Evolutionary conservation across 1,140 invertebrate species (phyloP).

Genomic region (Arctopsyche grandis): DNA sequence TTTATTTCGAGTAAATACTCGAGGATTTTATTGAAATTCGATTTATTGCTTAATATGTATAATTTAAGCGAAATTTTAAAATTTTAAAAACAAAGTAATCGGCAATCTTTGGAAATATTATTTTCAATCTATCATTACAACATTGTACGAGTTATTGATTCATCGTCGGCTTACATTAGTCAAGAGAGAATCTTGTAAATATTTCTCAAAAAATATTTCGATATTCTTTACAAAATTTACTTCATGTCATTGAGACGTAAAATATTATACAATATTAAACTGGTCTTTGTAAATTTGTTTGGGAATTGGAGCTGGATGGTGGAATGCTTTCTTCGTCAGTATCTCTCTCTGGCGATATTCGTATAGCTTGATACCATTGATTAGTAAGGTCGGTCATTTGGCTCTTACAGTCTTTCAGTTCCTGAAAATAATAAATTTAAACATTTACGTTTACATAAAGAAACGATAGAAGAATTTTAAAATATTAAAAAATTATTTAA

Average conservation of each 20-base stretch:
- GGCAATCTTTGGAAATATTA: too few species aligned
- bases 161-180: too few species aligned
- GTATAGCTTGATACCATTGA: constrained; percentile 95
- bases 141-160: too few species aligned
- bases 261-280: constrained; percentile 19
- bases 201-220: too few species aligned
- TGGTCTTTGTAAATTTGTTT: constrained; percentile 46
- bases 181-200: too few species aligned
- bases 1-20: too few species aligned
- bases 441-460: constrained; percentile 30
- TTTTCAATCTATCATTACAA: too few species aligned
- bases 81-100: too few species aligned
- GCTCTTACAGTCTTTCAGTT: constrained; percentile 93
- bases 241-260: neutral
- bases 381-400: constrained; percentile 97
- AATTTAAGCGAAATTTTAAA: too few species aligned
- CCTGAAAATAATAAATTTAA: constrained; percentile 69
- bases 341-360: constrained; percentile 77
- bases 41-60: too few species aligned
- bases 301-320: constrained; percentile 59
- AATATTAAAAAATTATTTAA: constrained; percentile 56
- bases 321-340: constrained; percentile 66
- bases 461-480: constrained; percentile 27
- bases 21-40: too few species aligned
- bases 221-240: too few species aligned